Evolutionary conservation across 2,888 invertebrate species (phyloP).

Genomic region (Oscheius sp.): DNA sequence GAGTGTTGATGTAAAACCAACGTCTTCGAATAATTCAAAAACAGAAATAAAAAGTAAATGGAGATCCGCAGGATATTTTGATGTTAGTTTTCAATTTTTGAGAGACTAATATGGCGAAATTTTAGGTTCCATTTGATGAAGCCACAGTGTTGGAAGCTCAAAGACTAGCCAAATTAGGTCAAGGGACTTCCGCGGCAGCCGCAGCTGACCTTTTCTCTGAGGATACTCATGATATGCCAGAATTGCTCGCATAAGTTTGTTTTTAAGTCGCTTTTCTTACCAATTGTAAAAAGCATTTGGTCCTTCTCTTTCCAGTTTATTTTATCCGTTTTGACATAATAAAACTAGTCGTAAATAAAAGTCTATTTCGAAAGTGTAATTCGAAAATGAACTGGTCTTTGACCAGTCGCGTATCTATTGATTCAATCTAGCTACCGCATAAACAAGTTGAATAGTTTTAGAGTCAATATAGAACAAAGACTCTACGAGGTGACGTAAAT

Average conservation of each 20-base stretch:
- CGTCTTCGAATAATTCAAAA: too few species aligned
- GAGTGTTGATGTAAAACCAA: too few species aligned
- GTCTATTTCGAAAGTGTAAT: not conserved
- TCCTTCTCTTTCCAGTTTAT: constrained; percentile 15
- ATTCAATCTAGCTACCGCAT: not conserved
- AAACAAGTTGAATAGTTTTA: not conserved
- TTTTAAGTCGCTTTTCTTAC: not conserved
- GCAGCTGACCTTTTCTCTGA: constrained; percentile 24
- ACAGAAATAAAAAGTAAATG: too few species aligned
- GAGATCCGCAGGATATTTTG: too few species aligned
- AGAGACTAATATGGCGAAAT: not conserved
- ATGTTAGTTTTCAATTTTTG: too few species aligned
- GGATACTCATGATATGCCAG: constrained; percentile 18
- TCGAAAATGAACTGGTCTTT: too few species aligned
- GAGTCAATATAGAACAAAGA: not conserved
- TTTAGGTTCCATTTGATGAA: too few species aligned
- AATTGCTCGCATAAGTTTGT: constrained; percentile 15
- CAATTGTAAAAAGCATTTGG: not conserved
- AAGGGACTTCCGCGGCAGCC: too few species aligned
- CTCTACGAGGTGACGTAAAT: not conserved
- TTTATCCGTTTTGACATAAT: not conserved
- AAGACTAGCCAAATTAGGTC: too few species aligned
- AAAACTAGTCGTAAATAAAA: not conserved
- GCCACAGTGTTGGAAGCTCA: too few species aligned
- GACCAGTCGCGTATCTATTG: too few species aligned